Evolutionary conservation across 2,797 vertebrate species (phyloP), one percentile per base, ranked within the genome.

Genomic region (Pogoniulus pusillus): DNA sequence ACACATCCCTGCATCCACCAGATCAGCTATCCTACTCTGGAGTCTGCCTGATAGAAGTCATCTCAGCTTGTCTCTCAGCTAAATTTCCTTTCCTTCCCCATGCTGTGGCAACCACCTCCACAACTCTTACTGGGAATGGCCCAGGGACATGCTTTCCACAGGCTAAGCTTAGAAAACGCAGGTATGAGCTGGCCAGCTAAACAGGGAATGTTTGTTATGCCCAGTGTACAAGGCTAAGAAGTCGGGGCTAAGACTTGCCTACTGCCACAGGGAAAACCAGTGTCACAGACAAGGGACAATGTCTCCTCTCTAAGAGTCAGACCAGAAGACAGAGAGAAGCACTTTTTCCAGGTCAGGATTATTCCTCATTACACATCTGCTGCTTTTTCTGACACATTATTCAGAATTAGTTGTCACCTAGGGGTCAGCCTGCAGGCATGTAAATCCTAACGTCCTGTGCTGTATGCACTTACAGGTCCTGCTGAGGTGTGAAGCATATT

Each of bases 31-130:
- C 1, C 3, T 55, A 63, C 35, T 73, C 63, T 22, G 9, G 8
- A 90, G 35, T 57, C 76, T 87, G 87, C 83, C 79, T 87, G 82
- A 93, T 79, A 91, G 59, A 78, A 74, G 30, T n/a, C 76, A 81
- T 55, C 23, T 69, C 82, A 87, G 66, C 39, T 83, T 88, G 81
- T 66, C 66, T 85, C 20, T 12, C 34, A 75, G 57, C 7, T 72
- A 43, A 89, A 91, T 76, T 91, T 65, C 10, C 24, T 79, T 66
- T 65, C 49, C 17, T 75, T 29, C 49, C 85, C 32, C 53, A 63
- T 57, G 51, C 51, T 55, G 23, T 43, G 39, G 70, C 62, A 93
- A 57, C 74, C 47, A 78, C 51, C 30, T 75, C 27, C 49, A 86
- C 54, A 87, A 1, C 32, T 45, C 39, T 66, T 57, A 72, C 16